These are phyloP conservation scores for Clostera curtula DNA, from an alignment of 2,888 invertebrate species.

Conservation along the genomic window DNA sequence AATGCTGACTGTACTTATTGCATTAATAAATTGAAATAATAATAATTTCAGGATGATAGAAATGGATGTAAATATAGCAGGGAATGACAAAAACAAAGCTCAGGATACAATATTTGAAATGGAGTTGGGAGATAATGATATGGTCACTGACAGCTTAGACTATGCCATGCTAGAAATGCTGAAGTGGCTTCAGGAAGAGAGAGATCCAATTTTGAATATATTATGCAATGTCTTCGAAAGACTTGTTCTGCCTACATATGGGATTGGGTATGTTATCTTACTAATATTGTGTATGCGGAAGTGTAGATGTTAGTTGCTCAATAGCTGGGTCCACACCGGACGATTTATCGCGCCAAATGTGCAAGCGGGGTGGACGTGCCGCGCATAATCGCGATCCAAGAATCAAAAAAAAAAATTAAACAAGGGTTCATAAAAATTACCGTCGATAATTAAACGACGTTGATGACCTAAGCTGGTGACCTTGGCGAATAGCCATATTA, in stretches of 20 bases:
- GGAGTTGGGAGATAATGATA: constrained; percentile 69
- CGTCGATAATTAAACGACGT: too few species aligned
- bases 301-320: too few species aligned
- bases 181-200: constrained; percentile 78
- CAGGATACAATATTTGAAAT: constrained; percentile 72
- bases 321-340: too few species aligned
- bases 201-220: constrained; percentile 76
- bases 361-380: too few species aligned
- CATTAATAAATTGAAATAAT: constrained; percentile 2
- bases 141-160: constrained; percentile 77
- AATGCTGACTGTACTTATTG: neutral
- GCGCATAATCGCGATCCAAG: too few species aligned
- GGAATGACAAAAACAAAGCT: constrained; percentile 49
- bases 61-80: constrained; percentile 82
- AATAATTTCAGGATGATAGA: constrained; percentile 77
- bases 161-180: constrained; percentile 84
- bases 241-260: constrained; percentile 87
- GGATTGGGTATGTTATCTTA: constrained; percentile 69
- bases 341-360: too few species aligned
- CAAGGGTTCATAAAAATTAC: too few species aligned
- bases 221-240: constrained; percentile 84
- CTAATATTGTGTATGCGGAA: too few species aligned
- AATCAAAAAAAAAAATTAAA: too few species aligned
- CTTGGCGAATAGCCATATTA: too few species aligned
- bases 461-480: too few species aligned